These are phyloP conservation scores for Tanypteryx hageni DNA, from an alignment of 2,888 invertebrate species.

Conservation along the genomic window DNA sequence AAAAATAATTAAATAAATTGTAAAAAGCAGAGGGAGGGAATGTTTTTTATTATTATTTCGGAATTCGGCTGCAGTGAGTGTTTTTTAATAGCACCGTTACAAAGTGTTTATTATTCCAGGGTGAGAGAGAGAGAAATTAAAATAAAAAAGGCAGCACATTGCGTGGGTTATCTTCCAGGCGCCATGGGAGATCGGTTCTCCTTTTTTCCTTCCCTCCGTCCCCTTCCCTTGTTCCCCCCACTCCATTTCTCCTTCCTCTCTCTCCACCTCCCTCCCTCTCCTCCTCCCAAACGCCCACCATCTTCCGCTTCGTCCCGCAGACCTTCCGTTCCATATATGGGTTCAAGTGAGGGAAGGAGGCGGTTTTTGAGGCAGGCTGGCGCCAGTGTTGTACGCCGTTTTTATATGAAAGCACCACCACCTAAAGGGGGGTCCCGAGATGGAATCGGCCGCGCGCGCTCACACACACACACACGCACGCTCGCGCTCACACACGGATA, in stretches of 20 bases:
- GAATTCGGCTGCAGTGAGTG: background rate
- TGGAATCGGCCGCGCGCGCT: background rate
- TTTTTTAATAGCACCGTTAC: background rate
- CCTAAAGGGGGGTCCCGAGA: background rate
- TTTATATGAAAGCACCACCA: background rate
- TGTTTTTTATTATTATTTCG: background rate
- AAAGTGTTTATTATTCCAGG: background rate
- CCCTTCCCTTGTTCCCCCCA: too few relatives aligned
- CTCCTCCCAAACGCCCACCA: background rate
- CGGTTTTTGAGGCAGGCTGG: too few relatives aligned
- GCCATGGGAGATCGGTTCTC: too few relatives aligned
- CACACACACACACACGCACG: too few relatives aligned
- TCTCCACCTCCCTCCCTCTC: too few relatives aligned
- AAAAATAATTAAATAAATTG: background rate
- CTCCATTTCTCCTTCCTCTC: background rate
- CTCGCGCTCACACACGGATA: too few relatives aligned
- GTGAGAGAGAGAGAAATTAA: background rate
- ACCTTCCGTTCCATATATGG: too few relatives aligned
- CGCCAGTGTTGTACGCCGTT: background rate
- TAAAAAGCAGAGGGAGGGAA: background rate
- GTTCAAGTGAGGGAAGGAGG: too few relatives aligned
- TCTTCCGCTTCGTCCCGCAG: too few relatives aligned
- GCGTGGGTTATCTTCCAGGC: too few relatives aligned
- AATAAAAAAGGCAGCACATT: background rate
- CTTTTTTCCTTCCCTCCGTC: too few relatives aligned